phyloP scores from a whole-genome alignment of 2,113 vertebrate genomes.

The Meriones unguiculatus region DNA sequence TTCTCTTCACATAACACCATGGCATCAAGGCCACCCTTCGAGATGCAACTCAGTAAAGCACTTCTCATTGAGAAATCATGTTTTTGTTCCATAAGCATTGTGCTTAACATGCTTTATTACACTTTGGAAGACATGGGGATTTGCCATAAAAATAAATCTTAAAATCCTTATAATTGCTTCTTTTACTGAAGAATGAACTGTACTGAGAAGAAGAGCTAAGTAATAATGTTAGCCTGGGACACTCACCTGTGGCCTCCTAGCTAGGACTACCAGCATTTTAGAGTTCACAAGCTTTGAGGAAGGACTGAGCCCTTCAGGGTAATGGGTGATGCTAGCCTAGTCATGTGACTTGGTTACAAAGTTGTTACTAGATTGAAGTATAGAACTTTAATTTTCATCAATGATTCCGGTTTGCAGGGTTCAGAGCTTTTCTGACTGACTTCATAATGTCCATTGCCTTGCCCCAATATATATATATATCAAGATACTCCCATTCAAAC shows the following conservation, averaged over 20 bases:
- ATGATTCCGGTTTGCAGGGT: neutral
- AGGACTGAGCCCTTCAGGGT: neutral
- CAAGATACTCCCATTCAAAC: conserved; percentile 22
- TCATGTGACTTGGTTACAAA: neutral
- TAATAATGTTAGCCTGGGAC: neutral
- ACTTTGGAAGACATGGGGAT: neutral
- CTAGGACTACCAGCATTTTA: neutral
- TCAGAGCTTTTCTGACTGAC: neutral
- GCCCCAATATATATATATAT: neutral
- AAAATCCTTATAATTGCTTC: neutral
- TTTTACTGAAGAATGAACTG: neutral
- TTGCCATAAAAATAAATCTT: conserved; percentile 45
- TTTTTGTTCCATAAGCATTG: neutral
- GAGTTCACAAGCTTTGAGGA: neutral
- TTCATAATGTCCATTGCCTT: neutral
- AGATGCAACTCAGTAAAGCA: neutral
- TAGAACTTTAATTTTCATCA: conserved; percentile 24
- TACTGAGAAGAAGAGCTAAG: neutral
- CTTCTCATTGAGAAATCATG: neutral
- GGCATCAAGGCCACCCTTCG: neutral
- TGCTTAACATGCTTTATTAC: neutral
- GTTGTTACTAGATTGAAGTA: neutral
- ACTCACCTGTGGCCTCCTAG: neutral
- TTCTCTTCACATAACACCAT: neutral
- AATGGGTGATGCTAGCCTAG: neutral